phyloP scores from a whole-genome alignment of 2,888 invertebrate species.

The Pristionchus exspectatus region DNA sequence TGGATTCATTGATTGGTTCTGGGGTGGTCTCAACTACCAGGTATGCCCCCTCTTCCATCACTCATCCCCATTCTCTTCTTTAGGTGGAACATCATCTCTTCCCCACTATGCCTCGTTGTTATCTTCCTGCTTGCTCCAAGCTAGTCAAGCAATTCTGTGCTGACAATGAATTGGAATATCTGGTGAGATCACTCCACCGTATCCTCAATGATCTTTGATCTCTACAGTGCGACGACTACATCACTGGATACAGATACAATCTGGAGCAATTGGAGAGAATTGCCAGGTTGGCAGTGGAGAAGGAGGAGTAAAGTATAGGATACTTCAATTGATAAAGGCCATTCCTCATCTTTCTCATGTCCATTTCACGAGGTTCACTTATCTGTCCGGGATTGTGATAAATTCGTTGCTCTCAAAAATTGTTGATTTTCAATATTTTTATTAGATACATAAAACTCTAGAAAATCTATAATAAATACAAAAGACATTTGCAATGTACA shows the following conservation, averaged over 20 bases:
- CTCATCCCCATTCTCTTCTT: background rate
- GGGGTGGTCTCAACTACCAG: conserved; percentile 78
- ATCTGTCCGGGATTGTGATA: background rate
- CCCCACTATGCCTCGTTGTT: conserved; percentile 78
- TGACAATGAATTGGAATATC: conserved; percentile 55
- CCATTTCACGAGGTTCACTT: background rate
- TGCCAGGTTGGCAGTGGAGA: conserved; percentile 63
- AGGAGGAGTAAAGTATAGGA: background rate
- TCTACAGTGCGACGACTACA: conserved; percentile 71
- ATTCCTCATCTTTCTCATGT: conserved; percentile 35
- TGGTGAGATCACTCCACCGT: background rate
- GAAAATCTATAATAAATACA: conserved; percentile 37
- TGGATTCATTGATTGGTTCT: conserved; percentile 77
- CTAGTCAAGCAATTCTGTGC: conserved; percentile 73
- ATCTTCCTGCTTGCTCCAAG: conserved; percentile 68
- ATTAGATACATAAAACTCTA: conserved; percentile 33
- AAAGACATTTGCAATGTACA: conserved; percentile 41
- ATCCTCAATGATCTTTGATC: background rate
- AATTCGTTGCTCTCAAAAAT: background rate
- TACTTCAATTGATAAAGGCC: background rate
- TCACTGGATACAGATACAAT: conserved; percentile 72
- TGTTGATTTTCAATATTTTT: background rate
- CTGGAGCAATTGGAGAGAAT: conserved; percentile 73
- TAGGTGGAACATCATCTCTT: conserved; percentile 77
- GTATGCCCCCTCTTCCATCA: conserved; percentile 32